phyloP scores from a whole-genome alignment of 2,888 invertebrate genomes.

The Cybosia mesomella region DNA sequence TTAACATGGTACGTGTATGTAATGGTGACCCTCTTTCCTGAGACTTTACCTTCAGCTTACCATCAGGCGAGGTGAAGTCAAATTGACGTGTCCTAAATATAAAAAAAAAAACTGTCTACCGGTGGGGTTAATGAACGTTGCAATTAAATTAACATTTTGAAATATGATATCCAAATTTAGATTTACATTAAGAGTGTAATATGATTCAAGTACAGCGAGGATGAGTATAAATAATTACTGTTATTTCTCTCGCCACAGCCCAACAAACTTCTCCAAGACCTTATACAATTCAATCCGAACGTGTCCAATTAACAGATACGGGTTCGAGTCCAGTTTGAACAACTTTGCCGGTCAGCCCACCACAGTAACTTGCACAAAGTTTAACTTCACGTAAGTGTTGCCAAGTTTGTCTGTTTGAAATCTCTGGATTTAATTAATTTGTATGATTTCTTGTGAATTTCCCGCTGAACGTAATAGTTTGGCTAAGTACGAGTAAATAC shows the following conservation, averaged over 20 bases:
- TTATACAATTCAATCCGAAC: conserved; percentile 26
- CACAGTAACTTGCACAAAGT: conserved; percentile 20
- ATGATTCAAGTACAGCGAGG: background rate
- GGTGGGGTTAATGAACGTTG: too few species aligned
- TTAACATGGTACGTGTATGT: too few species aligned
- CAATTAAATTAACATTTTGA: too few species aligned
- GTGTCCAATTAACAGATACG: conserved; percentile 46
- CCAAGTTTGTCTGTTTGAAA: conserved; percentile 31
- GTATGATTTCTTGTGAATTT: conserved; percentile 24
- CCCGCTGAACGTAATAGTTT: conserved; percentile 7
- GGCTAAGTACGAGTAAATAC: background rate
- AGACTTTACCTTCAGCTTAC: too few species aligned
- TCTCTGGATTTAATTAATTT: conserved; percentile 45
- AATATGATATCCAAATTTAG: too few species aligned
- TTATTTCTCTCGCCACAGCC: conserved; percentile 6
- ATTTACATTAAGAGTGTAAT: background rate
- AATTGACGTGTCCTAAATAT: too few species aligned
- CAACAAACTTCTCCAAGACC: conserved; percentile 20
- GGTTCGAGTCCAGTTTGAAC: conserved; percentile 40
- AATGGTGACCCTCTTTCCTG: too few species aligned
- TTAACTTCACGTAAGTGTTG: conserved; percentile 23
- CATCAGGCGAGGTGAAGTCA: too few species aligned
- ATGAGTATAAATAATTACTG: background rate
- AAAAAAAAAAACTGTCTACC: too few species aligned
- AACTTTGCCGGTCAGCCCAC: conserved; percentile 38